Evolutionary conservation across 2,113 vertebrate species (phyloP).

Genomic region (Gymnocephalus cernua): DNA sequence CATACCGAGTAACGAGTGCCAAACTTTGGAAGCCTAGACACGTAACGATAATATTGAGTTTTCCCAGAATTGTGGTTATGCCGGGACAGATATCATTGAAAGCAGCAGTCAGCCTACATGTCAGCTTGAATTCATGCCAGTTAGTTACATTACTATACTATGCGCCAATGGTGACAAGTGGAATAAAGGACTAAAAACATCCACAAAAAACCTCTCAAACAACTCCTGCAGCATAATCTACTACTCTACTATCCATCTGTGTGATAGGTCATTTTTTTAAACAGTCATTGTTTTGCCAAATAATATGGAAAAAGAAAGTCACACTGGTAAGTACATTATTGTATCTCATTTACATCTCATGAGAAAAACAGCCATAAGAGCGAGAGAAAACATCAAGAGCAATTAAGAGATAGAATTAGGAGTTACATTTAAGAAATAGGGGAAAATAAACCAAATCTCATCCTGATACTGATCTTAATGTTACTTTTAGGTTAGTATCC

Average conservation of each 20-base stretch:
- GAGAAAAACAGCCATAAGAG: not conserved
- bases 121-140: not conserved
- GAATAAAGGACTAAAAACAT: not conserved
- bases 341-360: not conserved
- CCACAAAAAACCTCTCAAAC: not conserved
- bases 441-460: not conserved
- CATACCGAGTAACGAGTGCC: too few species aligned
- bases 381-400: not conserved
- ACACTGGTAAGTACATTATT: not conserved
- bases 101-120: conserved; percentile 5
- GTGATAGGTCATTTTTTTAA: too few species aligned
- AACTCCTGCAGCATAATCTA: not conserved
- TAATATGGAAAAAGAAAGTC: not conserved
- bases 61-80: too few species aligned
- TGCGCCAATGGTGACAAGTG: not conserved
- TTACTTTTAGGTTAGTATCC: not conserved
- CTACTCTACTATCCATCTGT: not conserved
- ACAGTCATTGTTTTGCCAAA: not conserved
- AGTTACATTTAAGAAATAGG: not conserved
- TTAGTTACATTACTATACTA: not conserved
- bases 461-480: not conserved
- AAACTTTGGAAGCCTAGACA: too few species aligned
- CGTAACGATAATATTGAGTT: too few species aligned
- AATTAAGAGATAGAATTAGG: not conserved
- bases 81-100: not conserved